A percentile compares a stretch with the other conserved stretches of the same genome.
These are phyloP conservation scores for Leptosomus discolor DNA, from an alignment of 2,113 vertebrate genomes.

Conservation along the genomic window DNA sequence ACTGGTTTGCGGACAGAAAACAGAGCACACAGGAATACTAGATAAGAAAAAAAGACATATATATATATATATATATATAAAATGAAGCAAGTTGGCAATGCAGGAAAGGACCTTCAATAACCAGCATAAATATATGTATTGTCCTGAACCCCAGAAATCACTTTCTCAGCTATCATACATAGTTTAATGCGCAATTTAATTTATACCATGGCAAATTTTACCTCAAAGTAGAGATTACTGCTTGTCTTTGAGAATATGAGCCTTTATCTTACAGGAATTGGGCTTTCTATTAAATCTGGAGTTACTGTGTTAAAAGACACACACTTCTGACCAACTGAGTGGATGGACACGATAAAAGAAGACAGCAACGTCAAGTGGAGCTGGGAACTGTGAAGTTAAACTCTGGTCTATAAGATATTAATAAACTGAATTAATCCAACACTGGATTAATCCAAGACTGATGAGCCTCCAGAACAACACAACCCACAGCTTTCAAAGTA, in stretches of 20 bases:
- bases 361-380: background rate
- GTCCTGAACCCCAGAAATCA: background rate
- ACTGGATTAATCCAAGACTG: no score
- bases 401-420: background rate
- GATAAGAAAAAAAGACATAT: background rate
- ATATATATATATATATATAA: rapidly evolving
- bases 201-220: background rate
- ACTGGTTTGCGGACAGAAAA: background rate
- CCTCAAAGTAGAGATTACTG: background rate
- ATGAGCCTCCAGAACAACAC: background rate
- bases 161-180: background rate
- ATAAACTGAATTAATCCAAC: background rate
- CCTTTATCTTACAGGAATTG: background rate
- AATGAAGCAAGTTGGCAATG: background rate
- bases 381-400: background rate
- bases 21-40: background rate
- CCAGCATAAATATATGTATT: background rate
- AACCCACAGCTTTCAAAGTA: background rate
- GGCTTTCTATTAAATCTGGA: background rate
- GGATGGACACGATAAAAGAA: background rate
- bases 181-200: background rate
- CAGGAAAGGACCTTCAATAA: background rate
- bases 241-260: background rate
- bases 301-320: background rate
- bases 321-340: background rate